These are phyloP conservation scores for Parapristionchus giblindavisi DNA, from an alignment of 2,888 invertebrate genomes.

Conservation along the genomic window DNA sequence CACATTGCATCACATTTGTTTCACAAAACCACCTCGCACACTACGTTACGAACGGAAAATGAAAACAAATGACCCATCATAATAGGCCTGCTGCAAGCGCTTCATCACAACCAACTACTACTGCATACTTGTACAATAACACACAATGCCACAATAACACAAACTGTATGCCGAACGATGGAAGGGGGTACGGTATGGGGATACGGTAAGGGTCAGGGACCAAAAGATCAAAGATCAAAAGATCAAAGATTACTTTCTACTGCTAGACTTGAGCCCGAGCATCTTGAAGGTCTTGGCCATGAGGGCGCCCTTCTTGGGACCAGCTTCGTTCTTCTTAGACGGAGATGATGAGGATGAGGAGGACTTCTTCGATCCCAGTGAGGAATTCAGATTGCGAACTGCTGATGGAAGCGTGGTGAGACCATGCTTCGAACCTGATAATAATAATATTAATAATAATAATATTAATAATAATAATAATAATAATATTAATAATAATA, in stretches of 20 bases:
- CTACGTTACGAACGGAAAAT: no score
- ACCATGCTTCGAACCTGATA: conserved; percentile 42
- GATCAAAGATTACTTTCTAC: conserved; percentile 17
- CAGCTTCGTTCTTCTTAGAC: no score
- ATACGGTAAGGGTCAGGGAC: background rate
- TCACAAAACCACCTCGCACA: no score
- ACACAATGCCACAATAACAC: no score
- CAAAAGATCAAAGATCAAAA: conserved; percentile 2
- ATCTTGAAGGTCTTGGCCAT: conserved; percentile 56
- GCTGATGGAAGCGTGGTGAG: conserved; percentile 44
- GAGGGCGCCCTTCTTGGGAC: conserved; percentile 46
- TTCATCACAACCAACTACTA: no score
- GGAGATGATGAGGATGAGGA: no score
- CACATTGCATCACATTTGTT: no score
- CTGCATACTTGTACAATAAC: no score
- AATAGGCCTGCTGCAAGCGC: no score
- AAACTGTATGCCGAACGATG: no score
- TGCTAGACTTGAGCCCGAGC: conserved; percentile 39
- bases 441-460: background rate
- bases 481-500: no score
- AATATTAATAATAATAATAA: background rate
- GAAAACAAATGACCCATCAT: no score
- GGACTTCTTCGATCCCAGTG: conserved; percentile 41
- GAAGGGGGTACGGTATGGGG: background rate
- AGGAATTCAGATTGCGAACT: conserved; percentile 43